Base-by-base conservation (phyloP, 2,888 invertebrate species). In the Noctua pronuba region DNA sequence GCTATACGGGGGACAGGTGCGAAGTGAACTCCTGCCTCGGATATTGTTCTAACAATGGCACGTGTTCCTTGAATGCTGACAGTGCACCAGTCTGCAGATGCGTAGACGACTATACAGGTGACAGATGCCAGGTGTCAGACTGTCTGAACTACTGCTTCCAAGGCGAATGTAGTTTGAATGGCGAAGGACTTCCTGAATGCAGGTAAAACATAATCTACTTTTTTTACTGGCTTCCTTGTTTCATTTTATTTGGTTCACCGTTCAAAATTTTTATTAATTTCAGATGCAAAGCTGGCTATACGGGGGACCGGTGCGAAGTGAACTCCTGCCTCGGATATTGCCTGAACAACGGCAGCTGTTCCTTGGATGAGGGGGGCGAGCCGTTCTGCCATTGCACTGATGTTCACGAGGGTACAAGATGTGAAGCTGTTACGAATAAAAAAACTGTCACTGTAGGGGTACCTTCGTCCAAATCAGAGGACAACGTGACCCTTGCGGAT, bases 221-320 rank as follows among this genome's bases (percentile, higher is more conserved):
- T 18, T 31, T 2, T 28, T n/a, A n/a, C n/a, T n/a, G n/a, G 38
- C 38, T 58, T 16, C 58, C 13, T 28, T 18, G 28, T 2, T 31
- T 60, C 18, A 60, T 60, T 60, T 60, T 18, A 28, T 58, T 58
- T 28, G n/a, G 4, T 28, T 28, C 16, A 58, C 28, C 18, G 4
- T 58, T 60, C 1, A 55, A 41, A 3, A 24, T 44, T 6, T 21
- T 46, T 1, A 8, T 68, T 35, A 24, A 24, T 35, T 68, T n/a
- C 35, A 69, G 69, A n/a, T 69, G 69, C 18, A 55, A n/a, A 6
- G 38, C n/a, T 49, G 68, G 68, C 8, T 68, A 68, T 75, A 24
- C 31, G 8, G 75, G 74, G 0, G 28, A 24, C 11, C 41, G 28
- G 5, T 73, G 62, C 49, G 60, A 73, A 31, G 18, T 62, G 18